These are phyloP conservation scores for Falco punctatus DNA, from an alignment of 2,113 vertebrate genomes.

Conservation along the genomic window DNA sequence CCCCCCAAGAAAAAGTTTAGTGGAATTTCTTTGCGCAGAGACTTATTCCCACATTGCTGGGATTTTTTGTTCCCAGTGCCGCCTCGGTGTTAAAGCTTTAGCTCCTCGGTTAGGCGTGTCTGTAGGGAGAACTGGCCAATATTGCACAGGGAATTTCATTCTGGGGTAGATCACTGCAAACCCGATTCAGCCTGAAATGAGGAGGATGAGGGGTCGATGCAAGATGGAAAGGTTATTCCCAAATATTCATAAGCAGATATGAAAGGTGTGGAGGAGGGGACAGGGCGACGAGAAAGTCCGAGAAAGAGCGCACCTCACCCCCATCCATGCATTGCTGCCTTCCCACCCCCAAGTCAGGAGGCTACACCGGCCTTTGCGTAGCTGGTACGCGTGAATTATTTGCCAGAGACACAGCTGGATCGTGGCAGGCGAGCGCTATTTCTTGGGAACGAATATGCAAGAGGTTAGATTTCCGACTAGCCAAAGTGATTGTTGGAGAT, in stretches of 20 bases:
- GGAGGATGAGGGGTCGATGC: background rate
- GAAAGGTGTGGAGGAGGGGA: slow-evolving; percentile 3
- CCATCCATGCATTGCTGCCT: background rate
- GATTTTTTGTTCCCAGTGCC: background rate
- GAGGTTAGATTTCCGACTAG: slow-evolving; percentile 10
- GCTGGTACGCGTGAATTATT: slow-evolving; percentile 16
- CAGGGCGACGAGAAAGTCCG: background rate
- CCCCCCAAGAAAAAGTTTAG: background rate
- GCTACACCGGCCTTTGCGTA: background rate
- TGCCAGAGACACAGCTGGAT: background rate
- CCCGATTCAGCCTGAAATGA: background rate
- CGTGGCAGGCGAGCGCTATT: background rate
- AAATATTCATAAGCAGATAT: background rate
- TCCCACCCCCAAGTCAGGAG: slow-evolving; percentile 7
- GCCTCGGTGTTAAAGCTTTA: background rate
- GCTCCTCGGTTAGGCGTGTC: background rate
- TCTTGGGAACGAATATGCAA: background rate
- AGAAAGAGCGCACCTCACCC: background rate
- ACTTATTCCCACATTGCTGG: background rate
- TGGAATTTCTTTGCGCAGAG: background rate
- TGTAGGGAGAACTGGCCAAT: background rate
- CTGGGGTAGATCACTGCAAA: background rate
- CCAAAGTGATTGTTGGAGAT: background rate
- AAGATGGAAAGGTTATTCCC: background rate
- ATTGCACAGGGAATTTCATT: background rate